Evolutionary conservation across 2,888 invertebrate species (phyloP).

Genomic region (Tanypteryx hageni): DNA sequence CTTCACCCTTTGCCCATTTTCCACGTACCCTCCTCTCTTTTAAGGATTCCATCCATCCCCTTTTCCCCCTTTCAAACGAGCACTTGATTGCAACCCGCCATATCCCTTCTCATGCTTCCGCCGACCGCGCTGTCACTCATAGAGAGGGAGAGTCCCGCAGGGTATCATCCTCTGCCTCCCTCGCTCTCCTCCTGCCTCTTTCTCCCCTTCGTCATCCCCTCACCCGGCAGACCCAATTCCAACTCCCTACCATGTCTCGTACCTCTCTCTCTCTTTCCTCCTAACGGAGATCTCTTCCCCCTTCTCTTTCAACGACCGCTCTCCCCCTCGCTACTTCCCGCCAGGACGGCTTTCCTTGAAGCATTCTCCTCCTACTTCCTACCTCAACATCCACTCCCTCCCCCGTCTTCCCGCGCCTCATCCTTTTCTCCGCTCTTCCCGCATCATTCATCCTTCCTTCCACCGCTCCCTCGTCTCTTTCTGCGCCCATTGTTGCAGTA

Average conservation of each 20-base stretch:
- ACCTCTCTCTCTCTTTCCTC: background rate
- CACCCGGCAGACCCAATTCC: conserved; percentile 3
- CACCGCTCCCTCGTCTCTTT: background rate
- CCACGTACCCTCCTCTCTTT: conserved; percentile 14
- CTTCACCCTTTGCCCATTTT: background rate
- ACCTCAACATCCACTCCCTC: no score
- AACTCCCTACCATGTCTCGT: background rate
- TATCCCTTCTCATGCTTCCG: conserved; percentile 1
- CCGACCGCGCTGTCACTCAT: conserved; percentile 3
- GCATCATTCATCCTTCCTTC: background rate
- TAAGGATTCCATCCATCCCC: conserved; percentile 21
- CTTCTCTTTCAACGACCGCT: background rate
- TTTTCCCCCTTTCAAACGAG: background rate
- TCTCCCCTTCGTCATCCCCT: background rate
- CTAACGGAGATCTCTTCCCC: background rate
- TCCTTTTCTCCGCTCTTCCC: background rate
- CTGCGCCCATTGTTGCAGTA: conserved; percentile 53
- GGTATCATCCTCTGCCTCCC: conserved; percentile 1
- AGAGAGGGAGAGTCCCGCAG: conserved; percentile 18
- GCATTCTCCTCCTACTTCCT: no score
- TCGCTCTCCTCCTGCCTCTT: background rate
- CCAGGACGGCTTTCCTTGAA: conserved; percentile 12
- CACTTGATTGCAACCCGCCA: conserved; percentile 32
- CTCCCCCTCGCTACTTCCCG: no score
- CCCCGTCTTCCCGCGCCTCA: background rate